Evolutionary conservation across 92 coral and sea anemone genomes (phyloP).

Genomic region (Heteractis magnifica): DNA sequence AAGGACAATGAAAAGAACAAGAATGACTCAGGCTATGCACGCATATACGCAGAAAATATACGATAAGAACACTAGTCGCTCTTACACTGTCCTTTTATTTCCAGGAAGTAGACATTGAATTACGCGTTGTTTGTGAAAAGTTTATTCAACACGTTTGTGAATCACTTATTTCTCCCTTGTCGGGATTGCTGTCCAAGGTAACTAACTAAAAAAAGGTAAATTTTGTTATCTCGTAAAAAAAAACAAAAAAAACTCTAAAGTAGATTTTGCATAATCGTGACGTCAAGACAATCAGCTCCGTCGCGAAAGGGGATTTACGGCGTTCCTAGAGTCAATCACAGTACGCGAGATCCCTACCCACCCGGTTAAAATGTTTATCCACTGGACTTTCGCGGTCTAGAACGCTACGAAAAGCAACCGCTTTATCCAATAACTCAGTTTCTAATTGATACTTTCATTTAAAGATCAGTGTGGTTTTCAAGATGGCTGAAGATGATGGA

Average conservation of each 20-base stretch:
- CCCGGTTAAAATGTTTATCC: background rate
- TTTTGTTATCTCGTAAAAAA: background rate
- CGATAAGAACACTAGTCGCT: background rate
- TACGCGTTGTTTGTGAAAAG: conserved; percentile 90
- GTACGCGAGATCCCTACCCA: background rate
- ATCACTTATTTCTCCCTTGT: conserved; percentile 83
- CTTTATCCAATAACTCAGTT: no score
- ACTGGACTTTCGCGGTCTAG: background rate
- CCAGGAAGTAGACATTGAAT: conserved; percentile 93
- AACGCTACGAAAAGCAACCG: no score
- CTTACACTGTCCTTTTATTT: background rate
- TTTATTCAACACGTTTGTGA: conserved; percentile 89
- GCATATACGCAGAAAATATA: no score
- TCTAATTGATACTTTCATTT: no score
- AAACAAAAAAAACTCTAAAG: no score
- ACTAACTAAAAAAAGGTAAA: background rate
- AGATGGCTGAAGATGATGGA: conserved; percentile 95
- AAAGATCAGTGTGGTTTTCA: conserved; percentile 76
- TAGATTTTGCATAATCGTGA: no score
- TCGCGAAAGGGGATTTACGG: no score
- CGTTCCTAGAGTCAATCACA: background rate
- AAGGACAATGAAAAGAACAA: background rate
- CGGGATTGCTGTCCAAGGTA: conserved; percentile 94
- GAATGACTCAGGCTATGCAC: background rate
- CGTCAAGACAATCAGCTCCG: no score